Percentiles rank a stretch among this genome's conserved stretches.
These are phyloP conservation scores for Eueides isabella DNA, from an alignment of 1,140 invertebrate species.

Conservation along the genomic window DNA sequence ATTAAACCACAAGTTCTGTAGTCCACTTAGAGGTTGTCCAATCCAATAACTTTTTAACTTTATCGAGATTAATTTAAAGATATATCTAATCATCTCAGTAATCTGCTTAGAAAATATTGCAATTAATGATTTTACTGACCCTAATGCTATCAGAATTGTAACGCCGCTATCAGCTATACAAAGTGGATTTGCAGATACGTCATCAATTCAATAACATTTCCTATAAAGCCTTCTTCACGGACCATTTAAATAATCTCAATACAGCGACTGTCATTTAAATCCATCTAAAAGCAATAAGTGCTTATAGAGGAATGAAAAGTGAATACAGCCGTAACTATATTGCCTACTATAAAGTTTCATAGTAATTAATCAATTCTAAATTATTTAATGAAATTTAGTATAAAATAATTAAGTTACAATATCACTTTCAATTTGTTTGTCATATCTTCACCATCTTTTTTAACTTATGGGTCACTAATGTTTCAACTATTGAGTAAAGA, in stretches of 20 bases:
- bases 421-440: too few relatives aligned
- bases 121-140: not conserved
- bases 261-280: slow-evolving; percentile 36
- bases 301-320: slow-evolving; percentile 17
- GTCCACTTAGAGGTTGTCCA: not conserved
- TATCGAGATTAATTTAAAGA: not conserved
- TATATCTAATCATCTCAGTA: not conserved
- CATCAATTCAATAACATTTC: slow-evolving; percentile 25
- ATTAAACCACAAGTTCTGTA: not conserved
- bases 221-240: slow-evolving; percentile 25
- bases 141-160: not conserved
- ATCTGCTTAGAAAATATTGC: not conserved
- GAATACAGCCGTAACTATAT: slow-evolving; percentile 3
- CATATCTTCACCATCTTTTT: too few relatives aligned
- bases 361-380: not conserved
- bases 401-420: too few relatives aligned
- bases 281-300: slow-evolving; percentile 32
- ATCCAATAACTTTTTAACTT: not conserved
- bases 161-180: slow-evolving; percentile 11
- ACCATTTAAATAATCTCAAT: slow-evolving; percentile 38
- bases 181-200: slow-evolving; percentile 28
- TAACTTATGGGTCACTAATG: too few relatives aligned
- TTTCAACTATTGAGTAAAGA: too few relatives aligned
- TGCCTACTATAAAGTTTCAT: not conserved
- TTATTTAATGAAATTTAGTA: too few relatives aligned